Conservation (phyloP, 2,888 invertebrate species). For the Sinodicranocentrus sp. region DNA sequence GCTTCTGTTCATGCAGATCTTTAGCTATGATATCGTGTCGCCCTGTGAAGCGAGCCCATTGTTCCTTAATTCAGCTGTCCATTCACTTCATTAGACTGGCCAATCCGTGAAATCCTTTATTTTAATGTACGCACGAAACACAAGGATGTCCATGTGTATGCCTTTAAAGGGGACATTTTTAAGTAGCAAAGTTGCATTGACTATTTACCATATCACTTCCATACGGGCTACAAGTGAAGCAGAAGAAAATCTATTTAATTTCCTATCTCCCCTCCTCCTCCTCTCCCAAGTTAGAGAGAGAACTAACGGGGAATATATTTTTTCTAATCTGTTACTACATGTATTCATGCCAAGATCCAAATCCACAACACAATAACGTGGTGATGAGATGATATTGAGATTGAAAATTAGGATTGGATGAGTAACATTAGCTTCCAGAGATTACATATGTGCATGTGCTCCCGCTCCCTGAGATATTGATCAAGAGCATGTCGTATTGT, state of each 20-base stretch:
- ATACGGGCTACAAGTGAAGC: too few species aligned
- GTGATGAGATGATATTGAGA: slow-evolving; percentile 61
- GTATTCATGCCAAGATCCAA: slow-evolving; percentile 44
- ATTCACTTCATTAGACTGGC: slow-evolving; percentile 75
- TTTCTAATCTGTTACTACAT: neutral
- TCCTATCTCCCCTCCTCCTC: slow-evolving; percentile 24
- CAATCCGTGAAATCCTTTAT: slow-evolving; percentile 57
- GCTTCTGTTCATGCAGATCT: slow-evolving; percentile 76
- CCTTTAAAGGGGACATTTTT: too few species aligned
- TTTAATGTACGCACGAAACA: slow-evolving; percentile 2
- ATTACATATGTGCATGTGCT: slow-evolving; percentile 3
- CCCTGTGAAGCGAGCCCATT: slow-evolving; percentile 72
- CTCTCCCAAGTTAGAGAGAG: too few species aligned
- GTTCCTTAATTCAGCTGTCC: slow-evolving; percentile 76
- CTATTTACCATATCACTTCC: slow-evolving; percentile 11
- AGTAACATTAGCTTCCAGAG: slow-evolving; percentile 17
- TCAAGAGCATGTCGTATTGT: slow-evolving; percentile 56
- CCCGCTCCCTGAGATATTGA: slow-evolving; percentile 29
- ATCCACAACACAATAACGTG: slow-evolving; percentile 56
- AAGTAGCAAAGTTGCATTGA: too few species aligned
- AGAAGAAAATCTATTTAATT: slow-evolving; percentile 50
- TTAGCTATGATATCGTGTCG: slow-evolving; percentile 69
- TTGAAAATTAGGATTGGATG: slow-evolving; percentile 57
- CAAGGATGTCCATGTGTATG: neutral
- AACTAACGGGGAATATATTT: slow-evolving; percentile 7